Conservation (phyloP, 2,888 invertebrate genomes). For the Acanthopleura granulata region DNA sequence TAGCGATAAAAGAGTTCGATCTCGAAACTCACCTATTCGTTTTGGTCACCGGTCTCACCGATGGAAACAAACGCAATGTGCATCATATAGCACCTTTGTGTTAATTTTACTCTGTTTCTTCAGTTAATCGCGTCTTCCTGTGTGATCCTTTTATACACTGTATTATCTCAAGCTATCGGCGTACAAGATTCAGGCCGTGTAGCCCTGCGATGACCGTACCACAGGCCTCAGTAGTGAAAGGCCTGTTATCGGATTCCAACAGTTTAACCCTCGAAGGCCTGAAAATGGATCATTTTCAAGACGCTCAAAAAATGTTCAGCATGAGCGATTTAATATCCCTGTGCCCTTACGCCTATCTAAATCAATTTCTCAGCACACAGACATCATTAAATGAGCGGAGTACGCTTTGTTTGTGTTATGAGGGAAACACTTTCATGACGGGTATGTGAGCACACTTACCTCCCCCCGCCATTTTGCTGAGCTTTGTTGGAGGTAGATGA, state of each 20-base stretch:
- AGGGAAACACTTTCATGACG: neutral
- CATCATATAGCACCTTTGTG: too few relatives aligned
- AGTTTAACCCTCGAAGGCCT: neutral
- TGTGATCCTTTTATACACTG: too few relatives aligned
- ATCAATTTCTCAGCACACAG: neutral
- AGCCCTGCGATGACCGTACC: neutral
- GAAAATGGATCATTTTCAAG: neutral
- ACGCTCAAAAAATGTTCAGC: neutral
- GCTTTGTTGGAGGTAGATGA: neutral
- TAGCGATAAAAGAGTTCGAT: too few relatives aligned
- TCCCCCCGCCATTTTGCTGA: conserved; percentile 3
- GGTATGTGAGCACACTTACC: neutral
- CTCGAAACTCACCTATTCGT: too few relatives aligned
- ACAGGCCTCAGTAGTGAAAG: too few relatives aligned
- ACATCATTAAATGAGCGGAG: neutral
- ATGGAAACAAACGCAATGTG: too few relatives aligned
- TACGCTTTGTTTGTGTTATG: neutral
- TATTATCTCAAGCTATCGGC: too few relatives aligned
- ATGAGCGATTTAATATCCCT: neutral
- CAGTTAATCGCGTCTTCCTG: too few relatives aligned
- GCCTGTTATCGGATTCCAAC: neutral
- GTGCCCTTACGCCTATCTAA: neutral
- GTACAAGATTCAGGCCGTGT: neutral
- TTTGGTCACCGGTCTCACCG: too few relatives aligned
- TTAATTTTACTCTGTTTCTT: too few relatives aligned